phyloP scores from a whole-genome alignment of 1,140 invertebrate species.

The Gyrodactylus bullatarudis region DNA sequence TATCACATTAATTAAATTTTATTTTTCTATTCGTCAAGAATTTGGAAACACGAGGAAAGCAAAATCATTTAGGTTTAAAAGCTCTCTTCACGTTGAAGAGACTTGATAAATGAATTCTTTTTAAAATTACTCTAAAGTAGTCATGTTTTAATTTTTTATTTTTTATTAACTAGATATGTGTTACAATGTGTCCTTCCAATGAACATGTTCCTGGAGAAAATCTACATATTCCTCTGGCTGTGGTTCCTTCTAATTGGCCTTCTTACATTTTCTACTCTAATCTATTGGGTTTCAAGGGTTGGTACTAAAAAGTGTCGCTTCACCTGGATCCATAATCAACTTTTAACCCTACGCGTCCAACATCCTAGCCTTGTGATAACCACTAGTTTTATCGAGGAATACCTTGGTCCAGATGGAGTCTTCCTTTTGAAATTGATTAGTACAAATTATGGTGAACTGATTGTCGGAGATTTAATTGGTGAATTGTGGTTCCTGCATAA shows the following conservation, averaged over 20 bases:
- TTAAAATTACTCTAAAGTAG: too few relatives aligned
- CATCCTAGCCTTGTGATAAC: neutral
- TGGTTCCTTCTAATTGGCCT: constrained; percentile 11
- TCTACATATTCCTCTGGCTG: constrained; percentile 7
- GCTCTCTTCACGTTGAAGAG: too few relatives aligned
- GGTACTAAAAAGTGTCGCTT: constrained; percentile 12
- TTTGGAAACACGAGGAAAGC: too few relatives aligned
- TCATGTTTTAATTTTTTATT: too few relatives aligned
- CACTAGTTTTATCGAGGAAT: constrained; percentile 8
- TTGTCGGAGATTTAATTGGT: constrained; percentile 8
- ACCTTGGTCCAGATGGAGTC: constrained; percentile 10
- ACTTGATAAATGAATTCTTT: too few relatives aligned
- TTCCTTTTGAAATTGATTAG: constrained; percentile 10
- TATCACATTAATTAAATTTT: too few relatives aligned
- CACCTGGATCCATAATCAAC: constrained; percentile 20
- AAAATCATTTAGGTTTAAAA: too few relatives aligned
- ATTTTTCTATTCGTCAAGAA: too few relatives aligned
- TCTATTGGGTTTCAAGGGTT: constrained; percentile 14
- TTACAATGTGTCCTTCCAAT: constrained; percentile 10
- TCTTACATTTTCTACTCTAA: constrained; percentile 17
- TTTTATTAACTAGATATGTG: constrained; percentile 8
- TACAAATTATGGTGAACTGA: constrained; percentile 9
- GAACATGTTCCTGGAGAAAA: constrained; percentile 10
- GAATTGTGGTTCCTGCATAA: constrained; percentile 5
- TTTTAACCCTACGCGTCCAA: constrained; percentile 7